Evolutionary conservation across 2,797 vertebrate genomes (phyloP).

Genomic region (Cynodonichthys magdalenae): DNA sequence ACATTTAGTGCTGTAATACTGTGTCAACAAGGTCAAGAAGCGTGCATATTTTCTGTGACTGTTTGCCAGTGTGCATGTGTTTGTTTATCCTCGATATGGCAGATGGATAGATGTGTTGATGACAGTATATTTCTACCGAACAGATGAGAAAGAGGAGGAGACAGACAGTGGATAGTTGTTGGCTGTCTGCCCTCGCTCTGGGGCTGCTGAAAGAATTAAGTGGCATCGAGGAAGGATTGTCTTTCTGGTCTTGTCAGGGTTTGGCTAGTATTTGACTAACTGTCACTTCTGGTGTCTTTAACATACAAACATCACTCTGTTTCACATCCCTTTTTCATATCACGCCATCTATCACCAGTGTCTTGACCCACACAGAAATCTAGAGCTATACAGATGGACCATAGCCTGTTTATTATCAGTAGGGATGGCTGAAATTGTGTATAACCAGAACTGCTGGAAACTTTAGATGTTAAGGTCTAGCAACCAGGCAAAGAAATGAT

Average conservation of each 20-base stretch:
- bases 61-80: conserved; percentile 6
- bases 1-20: background rate
- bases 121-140: conserved; percentile 64
- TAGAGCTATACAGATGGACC: conserved; percentile 39
- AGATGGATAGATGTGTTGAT: conserved; percentile 70
- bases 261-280: conserved; percentile 59
- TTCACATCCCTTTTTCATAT: conserved; percentile 61
- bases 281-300: conserved; percentile 63
- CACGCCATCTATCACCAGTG: conserved; percentile 47
- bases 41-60: conserved; percentile 15
- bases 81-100: conserved; percentile 48
- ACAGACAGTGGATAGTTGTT: conserved; percentile 54
- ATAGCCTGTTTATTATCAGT: conserved; percentile 19
- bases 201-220: conserved; percentile 52
- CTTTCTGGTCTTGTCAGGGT: conserved; percentile 65
- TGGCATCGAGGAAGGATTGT: conserved; percentile 46
- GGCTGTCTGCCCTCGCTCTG: conserved; percentile 64
- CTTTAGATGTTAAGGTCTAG: background rate
- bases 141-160: conserved; percentile 65
- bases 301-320: conserved; percentile 48
- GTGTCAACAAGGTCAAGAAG: conserved; percentile 27
- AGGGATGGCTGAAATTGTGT: conserved; percentile 6
- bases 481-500: too few relatives aligned
- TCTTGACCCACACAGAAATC: conserved; percentile 51
- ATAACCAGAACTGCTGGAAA: background rate